phyloP scores from a whole-genome alignment of 1,140 invertebrate species.

The Marisa cornuarietis region DNA sequence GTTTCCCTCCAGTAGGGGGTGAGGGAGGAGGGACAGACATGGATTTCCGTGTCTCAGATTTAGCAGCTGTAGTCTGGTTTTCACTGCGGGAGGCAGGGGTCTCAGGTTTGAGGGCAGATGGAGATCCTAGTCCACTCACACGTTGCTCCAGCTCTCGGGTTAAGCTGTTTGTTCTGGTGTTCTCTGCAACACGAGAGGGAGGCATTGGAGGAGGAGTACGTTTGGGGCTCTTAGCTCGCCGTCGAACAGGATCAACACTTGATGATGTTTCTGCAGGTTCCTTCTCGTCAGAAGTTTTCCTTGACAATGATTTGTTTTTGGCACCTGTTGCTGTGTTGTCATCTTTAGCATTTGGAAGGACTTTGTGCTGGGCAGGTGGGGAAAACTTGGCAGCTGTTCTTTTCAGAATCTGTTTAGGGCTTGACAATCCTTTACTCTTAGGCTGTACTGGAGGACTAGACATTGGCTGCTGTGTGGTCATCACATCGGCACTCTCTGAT shows the following conservation, averaged over 20 bases:
- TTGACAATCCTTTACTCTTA: conserved; percentile 30
- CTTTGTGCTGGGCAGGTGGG: conserved; percentile 26
- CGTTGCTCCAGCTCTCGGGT: conserved; percentile 51
- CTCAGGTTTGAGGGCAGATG: conserved; percentile 17
- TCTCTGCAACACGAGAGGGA: conserved; percentile 12
- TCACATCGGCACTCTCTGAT: background rate
- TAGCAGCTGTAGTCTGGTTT: background rate
- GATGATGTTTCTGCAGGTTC: conserved; percentile 18
- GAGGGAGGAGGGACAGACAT: conserved; percentile 30
- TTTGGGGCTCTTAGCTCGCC: conserved; percentile 53
- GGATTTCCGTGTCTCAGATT: conserved; percentile 22
- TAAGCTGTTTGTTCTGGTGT: conserved; percentile 39
- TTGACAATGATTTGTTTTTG: conserved; percentile 8
- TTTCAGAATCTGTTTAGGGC: conserved; percentile 36
- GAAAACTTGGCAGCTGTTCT: conserved; percentile 31
- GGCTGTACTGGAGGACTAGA: conserved; percentile 21
- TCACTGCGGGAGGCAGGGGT: background rate
- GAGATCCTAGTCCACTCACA: conserved; percentile 23
- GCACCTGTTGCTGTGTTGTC: conserved; percentile 2
- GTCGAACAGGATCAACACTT: conserved; percentile 26
- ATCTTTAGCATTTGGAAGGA: conserved; percentile 3
- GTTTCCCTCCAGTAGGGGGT: conserved; percentile 27
- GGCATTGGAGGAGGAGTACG: conserved; percentile 41
- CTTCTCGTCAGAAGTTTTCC: conserved; percentile 17
- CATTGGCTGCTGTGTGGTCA: background rate